Conservation (phyloP, 2,797 vertebrate genomes). For the Pseudochromis fuscus region DNA sequence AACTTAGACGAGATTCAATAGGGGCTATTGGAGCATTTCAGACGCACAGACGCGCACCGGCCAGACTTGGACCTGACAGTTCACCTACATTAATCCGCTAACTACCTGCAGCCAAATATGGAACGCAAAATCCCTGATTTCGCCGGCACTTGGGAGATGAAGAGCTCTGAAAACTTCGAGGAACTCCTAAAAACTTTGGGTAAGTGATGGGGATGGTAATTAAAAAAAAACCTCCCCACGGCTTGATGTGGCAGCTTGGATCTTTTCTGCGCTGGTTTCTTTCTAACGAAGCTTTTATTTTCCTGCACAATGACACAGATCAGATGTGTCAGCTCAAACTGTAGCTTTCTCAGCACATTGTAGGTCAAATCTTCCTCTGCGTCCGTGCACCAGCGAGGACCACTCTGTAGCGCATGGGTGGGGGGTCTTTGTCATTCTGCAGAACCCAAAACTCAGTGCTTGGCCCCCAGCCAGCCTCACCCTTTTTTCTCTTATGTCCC, state of each 20-base stretch:
- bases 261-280: slow-evolving; percentile 37
- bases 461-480: slow-evolving; percentile 68
- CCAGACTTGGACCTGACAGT: slow-evolving; percentile 54
- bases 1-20: not conserved
- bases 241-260: slow-evolving; percentile 7
- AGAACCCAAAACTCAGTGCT: slow-evolving; percentile 69
- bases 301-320: slow-evolving; percentile 55
- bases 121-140: slow-evolving; percentile 90
- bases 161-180: slow-evolving; percentile 94
- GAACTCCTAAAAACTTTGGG: slow-evolving; percentile 92
- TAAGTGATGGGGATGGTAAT: slow-evolving; percentile 75
- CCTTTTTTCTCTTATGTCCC: slow-evolving; percentile 32
- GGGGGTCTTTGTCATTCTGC: slow-evolving; percentile 81
- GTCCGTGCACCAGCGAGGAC: slow-evolving; percentile 37
- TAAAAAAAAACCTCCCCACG: not conserved
- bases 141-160: slow-evolving; percentile 94
- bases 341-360: slow-evolving; percentile 60
- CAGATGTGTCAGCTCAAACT: slow-evolving; percentile 63
- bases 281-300: slow-evolving; percentile 29
- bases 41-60: slow-evolving; percentile 33
- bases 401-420: slow-evolving; percentile 52
- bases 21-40: slow-evolving; percentile 21
- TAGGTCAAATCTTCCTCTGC: slow-evolving; percentile 60
- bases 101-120: slow-evolving; percentile 69
- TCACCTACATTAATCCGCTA: not conserved